A percentile compares a stretch with the other conserved stretches of the same genome.
phyloP scores from a whole-genome alignment of 2,797 vertebrate genomes.

The Lepidocolaptes lacrymiger region DNA sequence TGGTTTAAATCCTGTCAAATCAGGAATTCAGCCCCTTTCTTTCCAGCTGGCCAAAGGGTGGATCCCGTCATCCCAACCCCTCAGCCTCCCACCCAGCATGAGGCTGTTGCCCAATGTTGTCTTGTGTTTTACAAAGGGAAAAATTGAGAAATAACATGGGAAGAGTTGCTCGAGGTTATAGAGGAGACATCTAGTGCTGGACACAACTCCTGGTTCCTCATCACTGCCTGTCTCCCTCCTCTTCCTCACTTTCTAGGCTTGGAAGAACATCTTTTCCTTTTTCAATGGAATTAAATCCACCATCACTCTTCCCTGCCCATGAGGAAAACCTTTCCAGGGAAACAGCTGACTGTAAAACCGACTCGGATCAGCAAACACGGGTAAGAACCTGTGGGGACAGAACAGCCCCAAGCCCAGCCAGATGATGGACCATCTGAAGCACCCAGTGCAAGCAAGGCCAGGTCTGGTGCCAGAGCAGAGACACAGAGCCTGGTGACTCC shows the following conservation, averaged over 20 bases:
- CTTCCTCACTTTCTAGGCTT: not conserved
- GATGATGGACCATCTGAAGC: fast-evolving
- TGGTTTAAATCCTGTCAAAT: not conserved
- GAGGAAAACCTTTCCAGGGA: not conserved
- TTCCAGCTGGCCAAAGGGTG: not conserved
- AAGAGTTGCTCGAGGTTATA: fast-evolving
- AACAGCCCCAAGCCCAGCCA: not conserved
- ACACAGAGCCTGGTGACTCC: not conserved
- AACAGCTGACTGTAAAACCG: not conserved
- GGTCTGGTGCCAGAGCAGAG: not conserved
- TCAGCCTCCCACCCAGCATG: not conserved
- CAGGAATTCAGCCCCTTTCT: not conserved
- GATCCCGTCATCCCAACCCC: not conserved
- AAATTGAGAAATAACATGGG: not conserved
- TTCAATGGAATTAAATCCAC: not conserved
- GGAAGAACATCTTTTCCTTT: not conserved
- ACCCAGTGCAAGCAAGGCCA: not conserved
- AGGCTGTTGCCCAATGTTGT: not conserved
- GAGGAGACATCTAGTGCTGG: fast-evolving
- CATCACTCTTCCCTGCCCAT: not conserved
- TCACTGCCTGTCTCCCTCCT: not conserved
- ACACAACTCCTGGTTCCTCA: not conserved
- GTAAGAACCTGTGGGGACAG: not conserved
- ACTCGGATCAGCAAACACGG: not conserved
- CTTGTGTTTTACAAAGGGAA: not conserved